phyloP scores from a whole-genome alignment of 1,140 invertebrate genomes.

The Dufourea novaeangliae region DNA sequence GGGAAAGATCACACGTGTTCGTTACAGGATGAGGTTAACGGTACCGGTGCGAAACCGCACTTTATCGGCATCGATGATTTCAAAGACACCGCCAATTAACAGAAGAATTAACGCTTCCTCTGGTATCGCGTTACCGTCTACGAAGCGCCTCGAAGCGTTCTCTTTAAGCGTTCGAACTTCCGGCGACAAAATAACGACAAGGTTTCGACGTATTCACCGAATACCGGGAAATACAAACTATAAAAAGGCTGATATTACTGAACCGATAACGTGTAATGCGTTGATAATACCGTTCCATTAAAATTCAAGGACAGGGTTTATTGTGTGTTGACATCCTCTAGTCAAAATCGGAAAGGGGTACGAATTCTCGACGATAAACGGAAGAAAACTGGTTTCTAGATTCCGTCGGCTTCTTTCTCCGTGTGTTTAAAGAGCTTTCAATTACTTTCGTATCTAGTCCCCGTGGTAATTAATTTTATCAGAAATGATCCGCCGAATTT shows the following conservation, averaged over 20 bases:
- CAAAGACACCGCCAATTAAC: constrained; percentile 31
- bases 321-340: neutral
- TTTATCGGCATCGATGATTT: constrained; percentile 30
- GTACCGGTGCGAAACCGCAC: constrained; percentile 12
- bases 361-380: constrained; percentile 1
- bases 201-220: neutral
- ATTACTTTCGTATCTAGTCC: neutral
- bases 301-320: constrained; percentile 10
- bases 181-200: neutral
- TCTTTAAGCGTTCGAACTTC: constrained; percentile 5
- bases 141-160: neutral
- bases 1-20: constrained; percentile 20
- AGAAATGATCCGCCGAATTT: neutral
- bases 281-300: constrained; percentile 16
- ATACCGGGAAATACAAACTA: too few species aligned
- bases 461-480: constrained; percentile 5
- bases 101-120: constrained; percentile 46
- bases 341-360: constrained; percentile 10
- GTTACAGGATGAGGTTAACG: constrained; percentile 33
- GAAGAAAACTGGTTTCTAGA: constrained; percentile 21
- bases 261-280: constrained; percentile 23
- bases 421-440: neutral
- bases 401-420: constrained; percentile 11
- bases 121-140: constrained; percentile 23
- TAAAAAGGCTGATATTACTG: neutral